Evolutionary conservation across 2,113 vertebrate species (phyloP).

Genomic region (Psittacus erithacus): DNA sequence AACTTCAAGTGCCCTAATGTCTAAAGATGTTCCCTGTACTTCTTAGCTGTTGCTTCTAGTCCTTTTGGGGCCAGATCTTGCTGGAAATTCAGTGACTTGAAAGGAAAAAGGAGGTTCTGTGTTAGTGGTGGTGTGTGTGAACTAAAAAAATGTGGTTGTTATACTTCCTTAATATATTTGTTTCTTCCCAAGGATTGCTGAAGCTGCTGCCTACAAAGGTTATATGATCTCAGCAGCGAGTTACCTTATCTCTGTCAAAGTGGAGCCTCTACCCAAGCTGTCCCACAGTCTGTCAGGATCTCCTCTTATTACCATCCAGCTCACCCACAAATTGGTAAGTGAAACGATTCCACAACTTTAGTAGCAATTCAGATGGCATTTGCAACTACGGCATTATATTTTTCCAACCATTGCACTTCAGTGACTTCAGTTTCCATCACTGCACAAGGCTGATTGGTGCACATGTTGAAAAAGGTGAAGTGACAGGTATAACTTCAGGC

Average conservation of each 20-base stretch:
- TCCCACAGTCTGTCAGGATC: constrained; percentile 84
- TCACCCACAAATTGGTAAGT: constrained; percentile 88
- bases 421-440: not conserved
- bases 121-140: not conserved
- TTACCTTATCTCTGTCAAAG: constrained; percentile 88
- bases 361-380: not conserved
- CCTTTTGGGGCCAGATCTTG: not conserved
- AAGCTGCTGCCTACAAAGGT: constrained; percentile 76
- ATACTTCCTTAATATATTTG: fast-evolving
- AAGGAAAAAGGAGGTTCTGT: not conserved
- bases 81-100: not conserved
- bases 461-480: fast-evolving
- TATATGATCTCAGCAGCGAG: constrained; percentile 85
- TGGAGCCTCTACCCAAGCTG: constrained; percentile 84
- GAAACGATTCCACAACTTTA: fast-evolving
- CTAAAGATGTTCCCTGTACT: not conserved
- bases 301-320: constrained; percentile 87
- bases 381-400: not conserved
- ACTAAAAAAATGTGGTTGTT: not conserved
- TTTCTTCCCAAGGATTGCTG: constrained; percentile 80
- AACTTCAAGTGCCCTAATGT: not conserved
- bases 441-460: not conserved
- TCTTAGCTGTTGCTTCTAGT: not conserved
- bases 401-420: not conserved
- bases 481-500: not conserved